Conservation (phyloP, 30 jellyfish, hydroid and myxozoan genomes). For the Chironex yamaguchii region DNA sequence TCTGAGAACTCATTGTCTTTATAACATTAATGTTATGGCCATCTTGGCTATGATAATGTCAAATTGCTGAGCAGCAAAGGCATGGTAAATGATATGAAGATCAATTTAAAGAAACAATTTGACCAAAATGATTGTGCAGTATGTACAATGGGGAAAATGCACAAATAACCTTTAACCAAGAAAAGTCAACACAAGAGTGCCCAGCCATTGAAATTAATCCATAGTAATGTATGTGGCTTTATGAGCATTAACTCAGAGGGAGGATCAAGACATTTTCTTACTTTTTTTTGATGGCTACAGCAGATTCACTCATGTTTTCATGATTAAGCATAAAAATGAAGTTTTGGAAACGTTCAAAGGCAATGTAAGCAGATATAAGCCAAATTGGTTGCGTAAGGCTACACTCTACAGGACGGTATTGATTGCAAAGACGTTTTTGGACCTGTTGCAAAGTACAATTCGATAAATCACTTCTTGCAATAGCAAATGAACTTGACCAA, state of each 20-base stretch:
- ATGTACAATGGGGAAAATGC: constrained; percentile 53
- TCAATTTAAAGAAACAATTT: background rate
- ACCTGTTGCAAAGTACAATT: too few species aligned
- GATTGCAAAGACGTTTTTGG: too few species aligned
- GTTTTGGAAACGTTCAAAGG: too few species aligned
- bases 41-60: constrained; percentile 57
- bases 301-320: constrained; percentile 24
- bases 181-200: background rate
- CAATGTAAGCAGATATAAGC: too few species aligned
- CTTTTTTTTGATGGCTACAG: constrained; percentile 43
- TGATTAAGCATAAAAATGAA: constrained; percentile 53
- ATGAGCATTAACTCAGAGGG: constrained; percentile 61
- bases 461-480: background rate
- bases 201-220: constrained; percentile 24
- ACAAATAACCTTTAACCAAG: constrained; percentile 40
- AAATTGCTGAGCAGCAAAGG: constrained; percentile 1
- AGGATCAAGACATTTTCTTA: constrained; percentile 58
- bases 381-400: too few species aligned
- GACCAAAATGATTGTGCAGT: constrained; percentile 58
- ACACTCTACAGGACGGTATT: too few species aligned
- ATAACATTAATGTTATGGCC: constrained; percentile 65
- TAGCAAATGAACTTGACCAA: background rate
- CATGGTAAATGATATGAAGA: constrained; percentile 38
- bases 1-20: background rate
- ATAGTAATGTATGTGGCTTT: constrained; percentile 69